Base-by-base conservation (phyloP, 2,113 vertebrate genomes). In the Nestor notabilis region DNA sequence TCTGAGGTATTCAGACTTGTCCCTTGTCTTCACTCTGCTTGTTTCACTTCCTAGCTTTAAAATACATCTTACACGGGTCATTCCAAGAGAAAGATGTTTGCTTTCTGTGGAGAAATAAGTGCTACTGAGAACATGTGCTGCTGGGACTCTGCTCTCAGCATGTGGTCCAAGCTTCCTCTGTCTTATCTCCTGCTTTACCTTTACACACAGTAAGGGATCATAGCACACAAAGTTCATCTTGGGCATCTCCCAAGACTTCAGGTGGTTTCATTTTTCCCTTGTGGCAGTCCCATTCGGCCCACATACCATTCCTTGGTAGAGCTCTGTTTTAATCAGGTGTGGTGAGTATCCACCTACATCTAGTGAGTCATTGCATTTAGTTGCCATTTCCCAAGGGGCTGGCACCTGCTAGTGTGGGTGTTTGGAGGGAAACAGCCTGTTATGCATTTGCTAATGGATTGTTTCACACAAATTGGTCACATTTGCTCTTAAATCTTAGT, bases 291-390 rank as follows among this genome's bases (percentile, higher is more conserved):
- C 66, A 7, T 50, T 84, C 79, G 93, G 90, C 96, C 87, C 83
- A 66, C 78, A 49, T 55, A 64, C 58, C 24, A 7, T 85, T 91
- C 41, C 79, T 44, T 81, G 85, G 46, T 41, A 53, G 90, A 37
- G 72, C 85, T 60, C 66, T 79, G 46, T 64, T 80, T 53, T 83
- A 58, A 77, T 90, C 90, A 93, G 93, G 85, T 94, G 88, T 77
- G 85, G 68, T 80, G 28, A 66, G 70, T 47, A 89, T 49, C 91
- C 93, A 68, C 95, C 87, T 77, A 58, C 90, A 6, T 74, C 28
- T 25, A 8, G 15, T 95, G 93, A 96, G 79, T 93, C 88, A 93
- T n/a, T 28, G 12, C 82, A 53, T 33, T 49, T 50, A 14, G 68
- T 13, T 95, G 92, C 93, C 55, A 20, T 80, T 89, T 92, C 90